Evolutionary conservation across 2,888 invertebrate species (phyloP).

Genomic region (Cryptus viduatorius): DNA sequence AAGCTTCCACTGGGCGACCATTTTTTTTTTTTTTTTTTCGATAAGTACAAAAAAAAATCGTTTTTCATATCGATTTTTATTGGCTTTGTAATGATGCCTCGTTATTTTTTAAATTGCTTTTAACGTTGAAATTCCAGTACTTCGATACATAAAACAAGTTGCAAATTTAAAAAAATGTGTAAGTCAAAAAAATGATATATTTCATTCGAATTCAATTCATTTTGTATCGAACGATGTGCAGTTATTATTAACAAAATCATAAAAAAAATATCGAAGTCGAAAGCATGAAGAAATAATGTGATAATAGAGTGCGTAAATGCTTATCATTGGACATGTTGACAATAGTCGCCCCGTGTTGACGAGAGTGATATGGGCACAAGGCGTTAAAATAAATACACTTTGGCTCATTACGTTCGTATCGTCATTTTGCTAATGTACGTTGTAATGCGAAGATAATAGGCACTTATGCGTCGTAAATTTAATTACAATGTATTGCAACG

Average conservation of each 20-base stretch:
- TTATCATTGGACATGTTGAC: conserved; percentile 5
- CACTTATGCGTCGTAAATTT: neutral
- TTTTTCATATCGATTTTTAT: no score
- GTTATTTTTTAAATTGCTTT: no score
- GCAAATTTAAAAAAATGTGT: no score
- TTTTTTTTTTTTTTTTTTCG: no score
- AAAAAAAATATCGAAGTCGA: neutral
- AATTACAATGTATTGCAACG: neutral
- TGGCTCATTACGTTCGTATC: neutral
- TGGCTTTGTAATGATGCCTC: no score
- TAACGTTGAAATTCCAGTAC: neutral
- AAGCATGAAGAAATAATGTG: neutral
- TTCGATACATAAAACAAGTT: neutral
- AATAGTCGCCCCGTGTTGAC: neutral
- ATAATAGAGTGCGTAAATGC: neutral
- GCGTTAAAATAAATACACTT: neutral
- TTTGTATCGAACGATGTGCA: no score
- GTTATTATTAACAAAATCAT: neutral
- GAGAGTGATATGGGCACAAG: neutral
- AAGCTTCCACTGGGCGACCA: neutral
- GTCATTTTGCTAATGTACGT: neutral
- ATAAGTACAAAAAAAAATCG: no score
- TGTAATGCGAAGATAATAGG: neutral
- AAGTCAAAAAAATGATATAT: no score
- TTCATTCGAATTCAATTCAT: no score